Conservation (phyloP, 2,113 vertebrate genomes). For the Channa argus region DNA sequence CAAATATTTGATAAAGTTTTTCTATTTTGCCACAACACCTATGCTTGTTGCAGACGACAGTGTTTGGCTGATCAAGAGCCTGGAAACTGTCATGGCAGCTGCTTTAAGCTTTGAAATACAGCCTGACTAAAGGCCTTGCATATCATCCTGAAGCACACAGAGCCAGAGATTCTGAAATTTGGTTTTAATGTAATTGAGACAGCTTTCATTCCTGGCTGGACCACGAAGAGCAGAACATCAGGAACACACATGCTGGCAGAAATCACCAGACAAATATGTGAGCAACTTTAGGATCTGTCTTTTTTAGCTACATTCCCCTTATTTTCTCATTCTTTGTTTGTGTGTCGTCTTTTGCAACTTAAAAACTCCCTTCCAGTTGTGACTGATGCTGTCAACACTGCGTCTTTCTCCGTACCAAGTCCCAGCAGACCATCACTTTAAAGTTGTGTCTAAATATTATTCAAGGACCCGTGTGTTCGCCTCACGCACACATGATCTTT, state of each 20-base stretch:
- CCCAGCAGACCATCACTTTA: too few species aligned
- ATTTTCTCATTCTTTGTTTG: neutral
- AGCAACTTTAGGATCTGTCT: constrained; percentile 33
- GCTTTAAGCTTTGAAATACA: constrained; percentile 5
- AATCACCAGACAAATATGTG: constrained; percentile 58
- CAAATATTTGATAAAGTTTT: neutral
- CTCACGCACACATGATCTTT: neutral
- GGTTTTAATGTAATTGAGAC: constrained; percentile 6
- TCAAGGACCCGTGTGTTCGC: neutral
- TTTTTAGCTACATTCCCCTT: neutral
- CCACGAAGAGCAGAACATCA: constrained; percentile 52
- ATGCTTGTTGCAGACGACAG: neutral
- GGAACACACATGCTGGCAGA: constrained; percentile 62
- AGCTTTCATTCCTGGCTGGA: constrained; percentile 33
- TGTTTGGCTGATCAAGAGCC: neutral
- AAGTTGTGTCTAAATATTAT: neutral
- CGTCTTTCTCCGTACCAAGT: too few species aligned
- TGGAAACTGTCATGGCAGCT: constrained; percentile 2
- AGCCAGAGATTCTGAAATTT: constrained; percentile 4
- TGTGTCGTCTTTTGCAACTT: neutral
- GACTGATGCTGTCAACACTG: too few species aligned
- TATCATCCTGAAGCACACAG: neutral
- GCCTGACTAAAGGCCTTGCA: neutral
- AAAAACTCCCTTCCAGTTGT: neutral
- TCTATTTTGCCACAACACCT: neutral